phyloP scores from a whole-genome alignment of 1,140 invertebrate species.

The Drosophila asahinai region DNA sequence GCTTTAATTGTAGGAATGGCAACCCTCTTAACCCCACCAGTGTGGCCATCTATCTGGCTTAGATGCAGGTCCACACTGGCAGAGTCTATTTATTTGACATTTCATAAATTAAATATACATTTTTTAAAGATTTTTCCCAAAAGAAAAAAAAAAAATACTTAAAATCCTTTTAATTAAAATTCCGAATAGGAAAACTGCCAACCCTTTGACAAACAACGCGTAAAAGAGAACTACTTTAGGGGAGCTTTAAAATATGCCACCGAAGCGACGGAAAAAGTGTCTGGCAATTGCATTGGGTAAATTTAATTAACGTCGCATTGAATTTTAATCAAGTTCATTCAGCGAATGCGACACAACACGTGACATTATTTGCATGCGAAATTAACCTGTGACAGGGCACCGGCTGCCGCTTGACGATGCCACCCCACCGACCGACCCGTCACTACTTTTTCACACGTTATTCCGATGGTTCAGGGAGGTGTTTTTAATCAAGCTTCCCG shows the following conservation, averaged over 20 bases:
- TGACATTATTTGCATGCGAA: conserved; percentile 82
- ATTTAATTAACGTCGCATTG: conserved; percentile 82
- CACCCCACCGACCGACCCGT: too few species aligned
- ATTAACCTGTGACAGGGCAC: conserved; percentile 72
- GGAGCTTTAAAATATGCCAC: conserved; percentile 23
- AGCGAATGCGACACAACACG: conserved; percentile 67
- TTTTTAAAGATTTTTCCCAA: too few species aligned
- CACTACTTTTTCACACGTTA: conserved; percentile 27
- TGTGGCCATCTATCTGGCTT: too few species aligned
- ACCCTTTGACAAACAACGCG: neutral
- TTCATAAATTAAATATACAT: too few species aligned
- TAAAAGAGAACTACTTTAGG: neutral
- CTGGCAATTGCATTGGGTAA: conserved; percentile 74
- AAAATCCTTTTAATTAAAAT: too few species aligned
- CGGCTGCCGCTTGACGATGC: conserved; percentile 3
- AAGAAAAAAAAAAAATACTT: too few species aligned
- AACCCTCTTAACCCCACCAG: too few species aligned
- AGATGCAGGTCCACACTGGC: too few species aligned
- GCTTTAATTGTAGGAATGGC: too few species aligned
- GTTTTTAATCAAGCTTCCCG: conserved; percentile 40
- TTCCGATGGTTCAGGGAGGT: neutral
- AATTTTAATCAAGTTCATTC: conserved; percentile 83
- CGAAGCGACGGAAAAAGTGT: conserved; percentile 13
- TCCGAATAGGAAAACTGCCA: too few species aligned
- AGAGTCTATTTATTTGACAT: too few species aligned